Conservation (phyloP, 2,113 vertebrate genomes). For the Neoarius graeffei region DNA sequence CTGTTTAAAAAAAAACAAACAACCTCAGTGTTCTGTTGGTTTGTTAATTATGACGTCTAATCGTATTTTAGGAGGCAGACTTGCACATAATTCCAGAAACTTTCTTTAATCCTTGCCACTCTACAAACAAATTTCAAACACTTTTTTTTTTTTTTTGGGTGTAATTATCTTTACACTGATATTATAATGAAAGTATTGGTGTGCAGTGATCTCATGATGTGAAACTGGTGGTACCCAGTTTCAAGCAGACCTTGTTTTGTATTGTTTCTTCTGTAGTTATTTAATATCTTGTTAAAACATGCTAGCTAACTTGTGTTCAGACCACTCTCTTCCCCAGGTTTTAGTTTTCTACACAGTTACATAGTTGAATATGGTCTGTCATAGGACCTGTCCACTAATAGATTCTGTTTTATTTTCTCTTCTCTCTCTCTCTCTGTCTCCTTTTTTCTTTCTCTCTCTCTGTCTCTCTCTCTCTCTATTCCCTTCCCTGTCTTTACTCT, state of each 20-base stretch:
- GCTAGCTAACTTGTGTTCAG: slow-evolving; percentile 35
- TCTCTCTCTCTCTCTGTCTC: slow-evolving; percentile 52
- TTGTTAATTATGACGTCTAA: neutral
- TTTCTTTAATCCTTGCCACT: neutral
- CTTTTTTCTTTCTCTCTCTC: slow-evolving; percentile 55
- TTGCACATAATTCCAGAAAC: neutral
- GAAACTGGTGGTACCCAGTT: neutral
- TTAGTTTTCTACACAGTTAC: slow-evolving; percentile 56
- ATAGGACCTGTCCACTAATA: slow-evolving; percentile 62
- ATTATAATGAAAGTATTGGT: neutral
- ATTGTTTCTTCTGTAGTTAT: neutral
- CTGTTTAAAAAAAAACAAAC: neutral
- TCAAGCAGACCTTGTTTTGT: neutral
- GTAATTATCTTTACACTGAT: neutral
- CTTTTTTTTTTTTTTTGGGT: neutral
- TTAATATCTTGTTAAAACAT: slow-evolving; percentile 24
- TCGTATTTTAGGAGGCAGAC: neutral
- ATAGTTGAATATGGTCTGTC: slow-evolving; percentile 53
- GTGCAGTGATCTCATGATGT: neutral
- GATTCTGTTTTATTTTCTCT: slow-evolving; percentile 54
- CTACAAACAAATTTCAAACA: neutral
- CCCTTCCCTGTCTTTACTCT: slow-evolving; percentile 56
- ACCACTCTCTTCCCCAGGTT: slow-evolving; percentile 48
- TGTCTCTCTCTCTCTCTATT: neutral
- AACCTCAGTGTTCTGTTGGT: neutral